Evolutionary conservation across 1,140 invertebrate species (phyloP), one percentile per base, ranked within the genome.

Genomic region (Campodea augens): DNA sequence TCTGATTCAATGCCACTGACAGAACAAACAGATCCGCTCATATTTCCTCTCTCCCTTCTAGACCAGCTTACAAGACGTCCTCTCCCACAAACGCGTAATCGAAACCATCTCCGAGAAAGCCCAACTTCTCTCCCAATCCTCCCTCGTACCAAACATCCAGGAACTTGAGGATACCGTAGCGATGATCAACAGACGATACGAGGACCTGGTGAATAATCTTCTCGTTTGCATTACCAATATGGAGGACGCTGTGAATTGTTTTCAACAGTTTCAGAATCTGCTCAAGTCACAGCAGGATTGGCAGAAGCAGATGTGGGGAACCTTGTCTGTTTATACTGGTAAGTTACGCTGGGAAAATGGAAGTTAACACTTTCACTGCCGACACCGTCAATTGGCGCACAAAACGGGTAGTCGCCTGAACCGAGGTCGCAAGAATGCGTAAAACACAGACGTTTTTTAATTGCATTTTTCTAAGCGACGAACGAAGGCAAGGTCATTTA

Each of bases 51-150:
- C 47, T 50, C 44, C 25, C 21, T 56, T 57, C 29, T 51, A 76
- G 72, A 77, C 78, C 1, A 66, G 77, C 32, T 69, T 86, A 22
- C 88, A 93, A 68, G 91, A 96, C 64, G 87, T 91, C 13, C 63
- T 77, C 19, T 81, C 83, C 1, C 84, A 95, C 55, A 91, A 90
- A 59, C 68, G 88, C 47, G 74, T 89, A 21, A 77, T 96, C 38
- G 90, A 93, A 63, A 77, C 78, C 47, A 73, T 91, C 1, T 78
- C 80, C 4, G 87, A 93, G 57, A 92, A 90, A 64, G 84, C 84
- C 0, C 75, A 81, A 52, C 71, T 66, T 39, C 56, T 84, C 45
- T 67, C 60, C 52, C 70, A 66, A 61, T 64, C 70, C 36, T 70
- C 65, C 42, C 72, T 52, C 5, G 52, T 48, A 36, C 46, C 52